A percentile compares a stretch with the other conserved stretches of the same genome.
phyloP scores from a whole-genome alignment of 2,888 invertebrate genomes.

The Latrodectus elegans region DNA sequence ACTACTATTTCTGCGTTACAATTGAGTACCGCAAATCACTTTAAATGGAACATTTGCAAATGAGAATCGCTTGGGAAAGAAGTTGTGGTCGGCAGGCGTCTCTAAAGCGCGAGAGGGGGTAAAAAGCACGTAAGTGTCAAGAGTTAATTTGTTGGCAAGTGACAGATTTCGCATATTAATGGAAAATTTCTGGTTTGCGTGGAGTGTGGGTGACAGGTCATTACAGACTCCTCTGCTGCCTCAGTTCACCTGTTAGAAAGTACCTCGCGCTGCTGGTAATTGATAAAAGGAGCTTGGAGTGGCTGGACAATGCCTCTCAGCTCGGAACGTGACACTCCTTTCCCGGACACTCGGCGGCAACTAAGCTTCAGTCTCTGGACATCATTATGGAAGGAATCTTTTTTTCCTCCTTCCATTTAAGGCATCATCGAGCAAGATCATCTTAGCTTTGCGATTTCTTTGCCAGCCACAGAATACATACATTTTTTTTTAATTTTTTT shows the following conservation, averaged over 20 bases:
- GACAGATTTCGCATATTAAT: constrained; percentile 69
- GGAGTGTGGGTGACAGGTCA: constrained; percentile 64
- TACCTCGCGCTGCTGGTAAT: constrained; percentile 36
- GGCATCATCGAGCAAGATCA: background rate
- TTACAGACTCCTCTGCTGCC: constrained; percentile 55
- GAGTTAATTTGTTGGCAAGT: constrained; percentile 69
- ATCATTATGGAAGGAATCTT: background rate
- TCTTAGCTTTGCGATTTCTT: too few species aligned
- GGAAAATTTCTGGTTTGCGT: constrained; percentile 54
- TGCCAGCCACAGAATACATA: too few species aligned
- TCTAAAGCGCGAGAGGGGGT: constrained; percentile 4
- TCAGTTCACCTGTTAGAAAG: constrained; percentile 61
- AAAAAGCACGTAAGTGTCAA: constrained; percentile 64
- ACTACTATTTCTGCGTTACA: too few species aligned
- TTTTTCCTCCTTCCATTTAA: background rate
- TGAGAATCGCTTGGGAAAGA: too few species aligned
- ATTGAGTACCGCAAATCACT: too few species aligned
- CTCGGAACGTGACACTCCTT: constrained; percentile 58
- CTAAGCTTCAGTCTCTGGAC: constrained; percentile 8
- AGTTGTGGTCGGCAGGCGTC: constrained; percentile 12
- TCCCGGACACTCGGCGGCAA: constrained; percentile 25
- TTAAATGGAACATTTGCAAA: too few species aligned
- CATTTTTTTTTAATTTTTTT: too few species aligned
- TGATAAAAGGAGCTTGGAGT: constrained; percentile 46
- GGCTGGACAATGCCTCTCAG: constrained; percentile 60